Evolutionary conservation across 1,140 invertebrate species (phyloP), one percentile per base, ranked within the genome.

Genomic region (Zaprionus taronus): DNA sequence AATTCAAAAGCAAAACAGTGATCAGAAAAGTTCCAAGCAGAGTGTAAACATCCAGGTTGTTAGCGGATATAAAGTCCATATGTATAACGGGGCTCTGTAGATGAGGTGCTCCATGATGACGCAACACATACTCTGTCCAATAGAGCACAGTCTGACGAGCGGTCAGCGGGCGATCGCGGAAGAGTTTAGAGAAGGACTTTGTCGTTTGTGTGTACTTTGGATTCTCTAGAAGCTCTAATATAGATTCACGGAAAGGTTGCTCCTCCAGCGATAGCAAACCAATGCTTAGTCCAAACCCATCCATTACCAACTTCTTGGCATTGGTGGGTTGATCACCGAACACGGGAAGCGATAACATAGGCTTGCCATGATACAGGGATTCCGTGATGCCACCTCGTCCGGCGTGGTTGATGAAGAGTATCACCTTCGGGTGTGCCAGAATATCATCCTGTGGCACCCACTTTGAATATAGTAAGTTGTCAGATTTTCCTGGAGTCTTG

Each of bases 381-480:
- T 95, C 95, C 6, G 92, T 93, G 14, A 93, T 70, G 15, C 94
- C 93, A 2, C 94, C 93, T 55, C 95, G 80, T 22, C 96, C 96
- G 31, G 95, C 95, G 77, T 96, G 95, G 2, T 95, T 95, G 20
- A 97, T 95, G 78, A 97, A 96, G 0, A 94, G 93, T 80, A 94
- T 94, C 0, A 96, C 85, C 68, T 96, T 96, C 4, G 93, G 78
- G 77, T 95, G 94, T 5, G 83, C 94, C 82, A 93, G 76, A 66
- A 95, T 91, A 70, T 94, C 93, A 58, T 92, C 92, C 79, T 96
- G 95, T 7, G 95, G 95, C 20, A 95, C 66, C 95, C 95, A 95
- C 72, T 95, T 94, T 5, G 81, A 78, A 31, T 94, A 89, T 24
- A 93, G 92, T 12, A 95, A 93, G 77, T 95, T 96, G 0, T 91